A percentile compares a stretch with the other conserved stretches of the same genome.
Evolutionary conservation across 2,888 invertebrate genomes (phyloP).

Genomic region (Watsonalla binaria): DNA sequence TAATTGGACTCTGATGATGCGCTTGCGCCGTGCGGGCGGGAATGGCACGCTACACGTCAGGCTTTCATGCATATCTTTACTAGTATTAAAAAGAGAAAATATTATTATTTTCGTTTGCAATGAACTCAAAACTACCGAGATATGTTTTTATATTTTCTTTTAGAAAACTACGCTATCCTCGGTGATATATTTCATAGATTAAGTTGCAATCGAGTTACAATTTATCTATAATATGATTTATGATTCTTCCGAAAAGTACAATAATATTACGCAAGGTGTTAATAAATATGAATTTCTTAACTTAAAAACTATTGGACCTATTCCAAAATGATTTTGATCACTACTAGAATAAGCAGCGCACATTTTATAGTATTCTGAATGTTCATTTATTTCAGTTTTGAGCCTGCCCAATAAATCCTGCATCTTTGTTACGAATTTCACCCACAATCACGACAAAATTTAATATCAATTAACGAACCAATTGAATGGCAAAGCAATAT

Average conservation of each 20-base stretch:
- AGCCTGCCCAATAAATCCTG: too few relatives aligned
- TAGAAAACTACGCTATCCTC: too few relatives aligned
- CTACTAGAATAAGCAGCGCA: too few relatives aligned
- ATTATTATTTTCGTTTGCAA: neutral
- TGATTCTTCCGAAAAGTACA: too few relatives aligned
- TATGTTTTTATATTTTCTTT: neutral
- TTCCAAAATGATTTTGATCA: too few relatives aligned
- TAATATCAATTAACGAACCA: conserved; percentile 1
- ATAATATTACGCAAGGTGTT: too few relatives aligned
- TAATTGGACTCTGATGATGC: conserved; percentile 21
- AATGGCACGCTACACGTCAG: neutral
- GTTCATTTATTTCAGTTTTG: neutral
- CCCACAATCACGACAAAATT: conserved; percentile 1
- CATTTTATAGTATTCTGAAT: neutral
- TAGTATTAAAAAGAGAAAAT: neutral
- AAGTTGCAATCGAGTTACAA: too few relatives aligned
- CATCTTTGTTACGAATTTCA: neutral
- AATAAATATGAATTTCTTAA: too few relatives aligned
- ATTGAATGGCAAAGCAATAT: neutral
- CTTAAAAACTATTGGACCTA: too few relatives aligned
- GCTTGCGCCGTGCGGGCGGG: conserved; percentile 18
- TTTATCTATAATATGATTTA: too few relatives aligned
- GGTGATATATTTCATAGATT: too few relatives aligned
- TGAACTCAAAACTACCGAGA: neutral
- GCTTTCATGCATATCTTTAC: neutral